Base-by-base conservation (phyloP, 2,888 invertebrate genomes). In the Chalcosyrphus nemorum region DNA sequence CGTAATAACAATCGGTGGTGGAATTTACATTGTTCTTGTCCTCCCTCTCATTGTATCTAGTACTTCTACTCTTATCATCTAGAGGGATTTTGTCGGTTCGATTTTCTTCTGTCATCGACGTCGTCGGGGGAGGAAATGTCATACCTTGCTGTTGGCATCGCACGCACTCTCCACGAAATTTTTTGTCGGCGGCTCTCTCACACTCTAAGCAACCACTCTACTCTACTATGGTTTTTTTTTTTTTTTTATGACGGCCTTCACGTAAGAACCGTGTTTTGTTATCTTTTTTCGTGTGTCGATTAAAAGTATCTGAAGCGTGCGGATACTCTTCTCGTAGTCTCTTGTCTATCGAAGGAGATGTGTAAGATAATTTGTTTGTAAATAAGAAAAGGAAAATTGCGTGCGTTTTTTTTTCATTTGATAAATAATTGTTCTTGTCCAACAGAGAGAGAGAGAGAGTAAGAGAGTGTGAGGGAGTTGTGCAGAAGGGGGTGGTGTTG, bases 261-360 rank as follows among this genome's bases (percentile, higher is more conserved):
- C 70, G 74, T 84, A 70, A n/a, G n/a, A 70, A 80, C 65, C 52
- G 35, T 84, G 70, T 70, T n/a, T 71, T 70, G 78, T 84, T 84
- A 84, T 78, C 68, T 78, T 74, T 32, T 65, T 54, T 70, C 38
- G 32, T 65, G 68, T 80, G 52, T 75, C 70, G 70, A 80, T 80
- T 75, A 57, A 84, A 80, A 74, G 61, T 75, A 74, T 70, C 70
- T 70, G 52, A 74, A 50, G 72, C 65, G 72, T 56, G 80, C 65
- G 70, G 70, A 75, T 75, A 57, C 38, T 21, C 29, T 70, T 21
- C 15, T n/a, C n/a, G n/a, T n/a, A n/a, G n/a, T n/a, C 17, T 47
- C 15, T 13, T n/a, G n/a, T n/a, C 27, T n/a, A n/a, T n/a, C n/a
- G n/a, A n/a, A n/a, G 27, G 45, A 2, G 15, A 54, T 24, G 19